These are phyloP conservation scores for Pteropus alecto DNA, from an alignment of 2,113 vertebrate species.

Conservation along the genomic window DNA sequence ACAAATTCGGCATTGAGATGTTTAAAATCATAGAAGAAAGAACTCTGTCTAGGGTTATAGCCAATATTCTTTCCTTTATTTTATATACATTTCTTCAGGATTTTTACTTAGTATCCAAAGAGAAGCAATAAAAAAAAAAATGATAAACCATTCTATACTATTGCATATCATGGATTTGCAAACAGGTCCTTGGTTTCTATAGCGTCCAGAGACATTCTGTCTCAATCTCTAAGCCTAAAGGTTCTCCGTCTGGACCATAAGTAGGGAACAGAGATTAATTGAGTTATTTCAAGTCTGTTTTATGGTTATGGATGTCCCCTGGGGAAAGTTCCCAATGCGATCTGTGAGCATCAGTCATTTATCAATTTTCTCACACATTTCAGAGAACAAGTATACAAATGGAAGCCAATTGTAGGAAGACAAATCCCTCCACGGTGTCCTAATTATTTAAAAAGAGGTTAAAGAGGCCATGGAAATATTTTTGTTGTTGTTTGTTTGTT, in stretches of 20 bases:
- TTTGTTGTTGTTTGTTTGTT: too few species aligned
- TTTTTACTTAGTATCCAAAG: background rate
- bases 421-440: background rate
- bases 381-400: slow-evolving; percentile 12
- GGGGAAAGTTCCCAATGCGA: background rate
- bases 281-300: slow-evolving; percentile 35
- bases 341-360: slow-evolving; percentile 5
- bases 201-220: background rate
- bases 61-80: background rate
- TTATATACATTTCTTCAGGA: background rate
- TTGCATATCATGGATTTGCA: background rate
- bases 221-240: background rate
- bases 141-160: background rate
- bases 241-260: background rate
- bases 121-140: background rate
- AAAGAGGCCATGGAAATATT: background rate
- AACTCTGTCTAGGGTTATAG: background rate
- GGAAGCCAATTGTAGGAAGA: background rate
- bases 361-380: slow-evolving; percentile 7
- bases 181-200: background rate
- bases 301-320: background rate
- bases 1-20: background rate
- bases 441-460: background rate
- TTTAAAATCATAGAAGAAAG: background rate
- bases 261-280: background rate